A percentile compares a stretch with the other conserved stretches of the same genome.
phyloP scores from a whole-genome alignment of 1,140 invertebrate genomes.

The Brachionus rotundiformis region DNA sequence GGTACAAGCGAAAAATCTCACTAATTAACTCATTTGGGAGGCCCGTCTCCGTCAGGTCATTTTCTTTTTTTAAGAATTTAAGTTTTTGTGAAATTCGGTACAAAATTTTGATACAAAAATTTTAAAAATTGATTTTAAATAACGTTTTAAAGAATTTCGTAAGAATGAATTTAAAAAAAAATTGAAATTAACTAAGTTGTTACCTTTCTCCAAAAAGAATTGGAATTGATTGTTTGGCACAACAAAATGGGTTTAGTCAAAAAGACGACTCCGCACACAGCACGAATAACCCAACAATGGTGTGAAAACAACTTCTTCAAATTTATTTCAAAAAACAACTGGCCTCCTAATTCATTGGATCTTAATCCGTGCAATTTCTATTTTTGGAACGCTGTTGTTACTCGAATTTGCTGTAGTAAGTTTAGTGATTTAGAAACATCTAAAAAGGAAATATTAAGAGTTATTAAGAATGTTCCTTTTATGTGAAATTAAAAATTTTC shows the following conservation, averaged over 20 bases:
- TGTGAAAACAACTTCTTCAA: background rate
- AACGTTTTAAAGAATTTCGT: too few relatives aligned
- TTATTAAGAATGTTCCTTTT: background rate
- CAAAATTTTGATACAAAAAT: too few relatives aligned
- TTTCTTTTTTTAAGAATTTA: too few relatives aligned
- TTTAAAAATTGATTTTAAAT: too few relatives aligned
- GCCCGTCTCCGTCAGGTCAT: too few relatives aligned
- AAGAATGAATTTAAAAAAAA: too few relatives aligned
- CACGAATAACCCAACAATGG: background rate
- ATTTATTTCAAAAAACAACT: background rate
- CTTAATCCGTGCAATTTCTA: background rate
- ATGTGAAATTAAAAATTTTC: background rate
- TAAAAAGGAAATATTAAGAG: background rate
- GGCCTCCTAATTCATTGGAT: slow-evolving; percentile 8
- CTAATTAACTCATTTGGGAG: too few relatives aligned
- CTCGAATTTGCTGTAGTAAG: background rate
- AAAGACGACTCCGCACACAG: background rate
- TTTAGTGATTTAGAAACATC: background rate
- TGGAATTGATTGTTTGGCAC: slow-evolving; percentile 5
- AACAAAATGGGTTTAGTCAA: background rate
- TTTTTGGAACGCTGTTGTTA: background rate
- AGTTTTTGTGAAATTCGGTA: too few relatives aligned
- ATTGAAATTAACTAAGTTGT: too few relatives aligned
- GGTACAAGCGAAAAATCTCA: too few relatives aligned
- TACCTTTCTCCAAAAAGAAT: too few relatives aligned